phyloP scores from a whole-genome alignment of 2,888 invertebrate species.

The Scaptomyza reducta region DNA sequence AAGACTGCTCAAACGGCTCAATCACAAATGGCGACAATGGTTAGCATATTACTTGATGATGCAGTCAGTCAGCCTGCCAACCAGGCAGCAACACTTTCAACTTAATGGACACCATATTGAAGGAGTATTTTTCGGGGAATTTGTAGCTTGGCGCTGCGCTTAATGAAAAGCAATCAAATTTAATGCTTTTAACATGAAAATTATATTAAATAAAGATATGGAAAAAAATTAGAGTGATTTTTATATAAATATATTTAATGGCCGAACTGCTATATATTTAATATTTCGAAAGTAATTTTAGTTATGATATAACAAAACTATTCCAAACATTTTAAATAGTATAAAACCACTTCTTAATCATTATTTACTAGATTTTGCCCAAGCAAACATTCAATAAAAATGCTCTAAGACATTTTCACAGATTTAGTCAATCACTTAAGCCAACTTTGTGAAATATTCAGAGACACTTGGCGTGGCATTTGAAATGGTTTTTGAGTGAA shows the following conservation, averaged over 20 bases:
- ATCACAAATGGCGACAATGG: constrained; percentile 71
- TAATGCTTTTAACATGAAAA: constrained; percentile 19
- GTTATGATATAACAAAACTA: too few species aligned
- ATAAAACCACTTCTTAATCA: background rate
- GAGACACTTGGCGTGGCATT: constrained; percentile 15
- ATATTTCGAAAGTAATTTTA: too few species aligned
- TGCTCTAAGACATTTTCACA: background rate
- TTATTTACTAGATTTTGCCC: too few species aligned
- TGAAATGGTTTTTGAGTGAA: constrained; percentile 16
- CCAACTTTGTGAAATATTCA: constrained; percentile 26
- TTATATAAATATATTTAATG: too few species aligned
- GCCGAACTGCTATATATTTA: too few species aligned
- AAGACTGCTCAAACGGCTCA: constrained; percentile 56
- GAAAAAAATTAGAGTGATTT: constrained; percentile 2
- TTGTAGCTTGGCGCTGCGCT: constrained; percentile 8
- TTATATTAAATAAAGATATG: background rate
- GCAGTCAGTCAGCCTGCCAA: constrained; percentile 1
- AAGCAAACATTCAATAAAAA: too few species aligned
- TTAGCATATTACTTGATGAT: constrained; percentile 28
- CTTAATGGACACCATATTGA: constrained; percentile 37
- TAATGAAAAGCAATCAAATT: constrained; percentile 49
- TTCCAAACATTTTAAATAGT: too few species aligned
- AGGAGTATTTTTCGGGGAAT: constrained; percentile 32
- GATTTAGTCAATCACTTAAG: constrained; percentile 18
- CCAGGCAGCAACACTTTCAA: constrained; percentile 10